These are phyloP conservation scores for Gallinago undulata DNA, from an alignment of 2,113 vertebrate genomes.

Conservation along the genomic window DNA sequence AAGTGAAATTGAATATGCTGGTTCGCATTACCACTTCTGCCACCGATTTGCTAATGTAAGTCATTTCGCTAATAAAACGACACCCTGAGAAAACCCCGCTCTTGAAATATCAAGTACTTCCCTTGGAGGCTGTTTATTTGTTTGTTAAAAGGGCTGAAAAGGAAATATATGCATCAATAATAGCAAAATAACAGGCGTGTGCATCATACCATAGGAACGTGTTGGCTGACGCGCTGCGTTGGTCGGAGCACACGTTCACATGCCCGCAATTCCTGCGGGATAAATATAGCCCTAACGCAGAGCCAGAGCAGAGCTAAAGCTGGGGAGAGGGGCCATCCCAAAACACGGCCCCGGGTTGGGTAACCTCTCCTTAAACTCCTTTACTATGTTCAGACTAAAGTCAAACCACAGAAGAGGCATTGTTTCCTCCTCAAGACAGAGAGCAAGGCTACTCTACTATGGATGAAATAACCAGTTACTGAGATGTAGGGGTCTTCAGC, in stretches of 20 bases:
- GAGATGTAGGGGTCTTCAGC: background rate
- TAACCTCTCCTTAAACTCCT: background rate
- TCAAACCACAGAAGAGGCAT: background rate
- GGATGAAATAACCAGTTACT: background rate
- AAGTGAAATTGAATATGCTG: constrained; percentile 18
- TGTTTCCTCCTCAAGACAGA: background rate
- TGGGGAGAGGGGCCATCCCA: background rate
- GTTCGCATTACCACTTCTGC: constrained; percentile 2
- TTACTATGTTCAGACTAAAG: background rate
- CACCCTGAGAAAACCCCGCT: background rate
- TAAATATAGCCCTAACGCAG: constrained; percentile 15
- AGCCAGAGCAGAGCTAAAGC: background rate
- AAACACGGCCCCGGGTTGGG: rapidly evolving
- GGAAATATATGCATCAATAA: background rate
- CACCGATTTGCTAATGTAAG: constrained; percentile 17
- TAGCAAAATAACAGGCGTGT: background rate
- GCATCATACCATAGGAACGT: background rate
- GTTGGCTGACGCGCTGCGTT: background rate
- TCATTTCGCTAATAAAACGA: background rate
- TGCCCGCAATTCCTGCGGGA: background rate
- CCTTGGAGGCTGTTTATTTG: background rate
- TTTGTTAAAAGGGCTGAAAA: background rate
- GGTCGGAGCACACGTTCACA: background rate
- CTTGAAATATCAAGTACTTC: background rate
- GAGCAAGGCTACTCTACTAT: background rate